phyloP scores from a whole-genome alignment of 1,140 invertebrate species.

The Macrotrachela quadricornifera region DNA sequence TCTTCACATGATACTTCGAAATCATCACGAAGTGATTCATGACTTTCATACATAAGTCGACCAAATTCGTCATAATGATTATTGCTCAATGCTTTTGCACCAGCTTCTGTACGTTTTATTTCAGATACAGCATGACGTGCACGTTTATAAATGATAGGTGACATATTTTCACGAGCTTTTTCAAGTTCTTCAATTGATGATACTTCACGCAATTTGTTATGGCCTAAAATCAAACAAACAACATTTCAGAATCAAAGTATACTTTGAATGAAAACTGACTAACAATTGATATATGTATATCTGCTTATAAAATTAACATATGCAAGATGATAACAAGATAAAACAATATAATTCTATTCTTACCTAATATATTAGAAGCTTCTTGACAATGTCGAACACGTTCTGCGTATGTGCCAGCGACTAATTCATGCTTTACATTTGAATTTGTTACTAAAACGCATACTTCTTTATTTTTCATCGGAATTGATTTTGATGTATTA shows the following conservation, averaged over 20 bases:
- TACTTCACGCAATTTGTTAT: constrained; percentile 16
- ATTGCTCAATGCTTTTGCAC: constrained; percentile 43
- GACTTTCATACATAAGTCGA: constrained; percentile 59
- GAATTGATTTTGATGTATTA: constrained; percentile 28
- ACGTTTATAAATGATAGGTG: constrained; percentile 42
- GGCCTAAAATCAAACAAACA: too few relatives aligned
- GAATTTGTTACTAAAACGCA: constrained; percentile 64
- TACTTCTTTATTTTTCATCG: constrained; percentile 39
- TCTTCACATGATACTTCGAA: constrained; percentile 72
- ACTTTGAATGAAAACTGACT: too few relatives aligned
- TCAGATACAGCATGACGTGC: constrained; percentile 63
- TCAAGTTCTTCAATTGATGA: constrained; percentile 15
- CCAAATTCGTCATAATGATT: constrained; percentile 50
- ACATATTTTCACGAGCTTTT: constrained; percentile 22
- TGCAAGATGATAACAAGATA: too few relatives aligned
- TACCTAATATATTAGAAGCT: constrained; percentile 48
- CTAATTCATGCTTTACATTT: constrained; percentile 65
- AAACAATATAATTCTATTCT: too few relatives aligned
- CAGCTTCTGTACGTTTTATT: constrained; percentile 50
- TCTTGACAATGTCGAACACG: constrained; percentile 52
- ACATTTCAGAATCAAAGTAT: too few relatives aligned
- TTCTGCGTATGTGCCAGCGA: constrained; percentile 58
- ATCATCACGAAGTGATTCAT: constrained; percentile 57
- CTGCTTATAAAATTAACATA: too few relatives aligned
- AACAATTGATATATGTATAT: too few relatives aligned